phyloP scores from a whole-genome alignment of 2,113 vertebrate genomes.

The Proteles cristata region DNA sequence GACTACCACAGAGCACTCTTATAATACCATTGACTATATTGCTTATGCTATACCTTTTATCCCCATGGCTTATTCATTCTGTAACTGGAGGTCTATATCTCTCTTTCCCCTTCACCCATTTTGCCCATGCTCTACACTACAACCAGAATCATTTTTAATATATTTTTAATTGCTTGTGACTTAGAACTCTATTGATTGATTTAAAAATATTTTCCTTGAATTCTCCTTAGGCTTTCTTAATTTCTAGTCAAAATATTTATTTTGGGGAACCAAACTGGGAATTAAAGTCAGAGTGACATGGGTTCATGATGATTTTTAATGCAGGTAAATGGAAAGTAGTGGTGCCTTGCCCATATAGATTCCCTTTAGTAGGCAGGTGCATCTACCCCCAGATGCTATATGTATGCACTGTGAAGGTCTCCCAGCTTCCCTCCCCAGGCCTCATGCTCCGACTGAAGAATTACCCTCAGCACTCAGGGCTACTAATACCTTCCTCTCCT shows the following conservation, averaged over 20 bases:
- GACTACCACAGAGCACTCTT: background rate
- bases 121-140: background rate
- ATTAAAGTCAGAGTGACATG: background rate
- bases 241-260: conserved; percentile 3
- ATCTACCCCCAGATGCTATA: background rate
- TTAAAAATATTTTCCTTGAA: background rate
- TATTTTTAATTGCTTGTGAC: background rate
- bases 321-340: background rate
- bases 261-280: background rate
- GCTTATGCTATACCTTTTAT: background rate
- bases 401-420: background rate
- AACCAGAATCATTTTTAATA: background rate
- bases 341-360: background rate
- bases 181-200: background rate
- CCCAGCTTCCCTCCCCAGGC: background rate
- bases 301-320: background rate
- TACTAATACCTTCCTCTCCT: background rate
- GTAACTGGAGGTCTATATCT: background rate
- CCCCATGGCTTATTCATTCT: background rate
- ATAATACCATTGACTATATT: background rate
- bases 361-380: background rate
- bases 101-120: background rate
- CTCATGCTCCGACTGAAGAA: background rate
- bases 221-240: background rate
- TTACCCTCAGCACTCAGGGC: background rate